A percentile compares a stretch with the other conserved stretches of the same genome.
Evolutionary conservation across 2,113 vertebrate species (phyloP).

Genomic region (Chaetura pelagica): DNA sequence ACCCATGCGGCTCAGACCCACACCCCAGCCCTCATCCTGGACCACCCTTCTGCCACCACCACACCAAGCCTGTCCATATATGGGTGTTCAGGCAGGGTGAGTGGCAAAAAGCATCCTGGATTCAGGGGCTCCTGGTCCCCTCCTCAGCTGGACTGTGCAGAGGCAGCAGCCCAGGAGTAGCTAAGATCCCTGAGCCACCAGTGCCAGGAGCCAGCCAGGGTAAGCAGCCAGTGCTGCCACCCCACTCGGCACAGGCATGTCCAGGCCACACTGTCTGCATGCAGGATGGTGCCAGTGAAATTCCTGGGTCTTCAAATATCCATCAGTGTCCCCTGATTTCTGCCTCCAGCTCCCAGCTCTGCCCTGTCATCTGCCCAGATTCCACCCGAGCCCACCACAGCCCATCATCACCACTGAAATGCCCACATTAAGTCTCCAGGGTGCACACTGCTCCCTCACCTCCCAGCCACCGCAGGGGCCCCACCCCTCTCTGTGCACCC

Average conservation of each 20-base stretch:
- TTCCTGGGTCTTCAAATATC: neutral
- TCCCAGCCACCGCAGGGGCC: neutral
- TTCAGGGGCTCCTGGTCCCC: too few relatives aligned
- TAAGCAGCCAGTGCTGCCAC: neutral
- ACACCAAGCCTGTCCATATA: accelerated
- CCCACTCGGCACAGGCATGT: accelerated
- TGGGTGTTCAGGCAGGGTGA: neutral
- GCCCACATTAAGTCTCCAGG: neutral
- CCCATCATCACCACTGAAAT: accelerated
- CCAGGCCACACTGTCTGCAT: accelerated
- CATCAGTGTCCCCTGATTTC: neutral
- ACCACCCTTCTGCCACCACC: neutral
- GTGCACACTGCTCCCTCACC: neutral
- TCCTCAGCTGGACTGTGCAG: neutral
- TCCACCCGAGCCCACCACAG: neutral
- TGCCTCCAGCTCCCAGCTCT: neutral
- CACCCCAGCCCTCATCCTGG: neutral
- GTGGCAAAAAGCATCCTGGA: accelerated
- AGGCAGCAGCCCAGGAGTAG: neutral
- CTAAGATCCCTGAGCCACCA: accelerated
- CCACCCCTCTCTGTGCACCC: accelerated
- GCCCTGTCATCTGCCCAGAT: accelerated
- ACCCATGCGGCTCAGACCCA: accelerated
- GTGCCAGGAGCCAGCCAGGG: neutral
- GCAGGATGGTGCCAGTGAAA: neutral